Conservation (phyloP, 2,113 vertebrate genomes). For the Tupaia chinensis region DNA sequence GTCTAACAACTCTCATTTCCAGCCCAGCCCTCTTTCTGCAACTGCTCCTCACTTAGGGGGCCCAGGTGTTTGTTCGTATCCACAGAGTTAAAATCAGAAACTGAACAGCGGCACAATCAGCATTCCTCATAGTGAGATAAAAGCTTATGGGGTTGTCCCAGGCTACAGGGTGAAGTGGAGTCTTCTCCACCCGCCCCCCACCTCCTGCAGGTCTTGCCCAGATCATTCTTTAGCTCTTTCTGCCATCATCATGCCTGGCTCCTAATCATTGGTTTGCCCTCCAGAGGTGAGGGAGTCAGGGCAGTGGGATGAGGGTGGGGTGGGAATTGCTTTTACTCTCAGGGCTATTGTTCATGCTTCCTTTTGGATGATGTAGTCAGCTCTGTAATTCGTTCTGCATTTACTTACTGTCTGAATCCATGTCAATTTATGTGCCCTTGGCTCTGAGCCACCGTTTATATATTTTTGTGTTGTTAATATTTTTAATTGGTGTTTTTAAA, state of each 20-base stretch:
- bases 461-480: constrained; percentile 79
- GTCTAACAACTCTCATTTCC: not conserved
- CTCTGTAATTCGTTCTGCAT: constrained; percentile 70
- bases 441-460: constrained; percentile 67
- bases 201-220: not conserved
- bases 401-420: constrained; percentile 72
- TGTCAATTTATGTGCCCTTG: constrained; percentile 72
- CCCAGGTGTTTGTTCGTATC: not conserved
- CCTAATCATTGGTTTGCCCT: not conserved
- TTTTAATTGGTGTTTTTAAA: constrained; percentile 83
- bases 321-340: constrained; percentile 8
- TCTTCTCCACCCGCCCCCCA: not conserved
- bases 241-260: not conserved
- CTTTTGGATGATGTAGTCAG: constrained; percentile 59
- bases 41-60: not conserved
- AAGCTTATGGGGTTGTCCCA: not conserved
- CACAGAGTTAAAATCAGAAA: not conserved
- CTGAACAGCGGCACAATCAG: not conserved
- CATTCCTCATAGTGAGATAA: not conserved
- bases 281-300: not conserved
- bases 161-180: not conserved
- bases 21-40: not conserved
- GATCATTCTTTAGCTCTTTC: not conserved
- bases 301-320: not conserved
- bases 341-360: not conserved